Evolutionary conservation across 2,797 vertebrate genomes (phyloP), one percentile per base, ranked within the genome.

Genomic region (Lithobates pipiens): DNA sequence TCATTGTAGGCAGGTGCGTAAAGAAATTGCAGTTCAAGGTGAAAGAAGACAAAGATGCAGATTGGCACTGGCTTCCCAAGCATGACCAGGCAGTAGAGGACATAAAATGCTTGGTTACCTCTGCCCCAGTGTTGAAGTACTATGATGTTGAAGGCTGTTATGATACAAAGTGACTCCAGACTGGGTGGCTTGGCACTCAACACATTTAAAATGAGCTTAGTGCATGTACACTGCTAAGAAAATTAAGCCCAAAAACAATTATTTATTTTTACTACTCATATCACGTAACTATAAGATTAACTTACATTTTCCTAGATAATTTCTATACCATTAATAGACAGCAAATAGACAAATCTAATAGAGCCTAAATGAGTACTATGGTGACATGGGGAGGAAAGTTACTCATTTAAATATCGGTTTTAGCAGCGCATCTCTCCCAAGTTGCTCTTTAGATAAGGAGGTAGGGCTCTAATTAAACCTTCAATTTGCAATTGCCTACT

Each of bases 391-490:
- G 71, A 86, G 70, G 76, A 83, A 39, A 75, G 70, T 61, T 71
- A 87, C 81, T 81, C 76, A 83, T 87, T 83, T 83, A 83, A 87
- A 83, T 83, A 83, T 83, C 78, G 63, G 76, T 75, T 87, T 79
- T 87, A 80, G 80, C 69, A 75, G 69, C 70, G 69, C 29, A 83
- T 79, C 67, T 83, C 81, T 87, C 85, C 85, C 81, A 32, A 68
- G 85, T 83, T 87, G 81, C 81, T 83, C 80, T 76, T 83, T 80
- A 75, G 76, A 83, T 79, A 75, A 61, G 74, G 71, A 78, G 57
- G 74, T 44, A 42, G 27, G 76, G 80, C 75, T 78, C 80, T 87
- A 83, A 87, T 87, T 87, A 87, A 87, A 87, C 70, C 78, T 87
- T 79, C 85, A 83, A 82, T 70, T 79, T 79, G 80, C 80, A 79